Conservation (phyloP, 92 coral and sea anemone species). For the Epizoanthus scotinus region DNA sequence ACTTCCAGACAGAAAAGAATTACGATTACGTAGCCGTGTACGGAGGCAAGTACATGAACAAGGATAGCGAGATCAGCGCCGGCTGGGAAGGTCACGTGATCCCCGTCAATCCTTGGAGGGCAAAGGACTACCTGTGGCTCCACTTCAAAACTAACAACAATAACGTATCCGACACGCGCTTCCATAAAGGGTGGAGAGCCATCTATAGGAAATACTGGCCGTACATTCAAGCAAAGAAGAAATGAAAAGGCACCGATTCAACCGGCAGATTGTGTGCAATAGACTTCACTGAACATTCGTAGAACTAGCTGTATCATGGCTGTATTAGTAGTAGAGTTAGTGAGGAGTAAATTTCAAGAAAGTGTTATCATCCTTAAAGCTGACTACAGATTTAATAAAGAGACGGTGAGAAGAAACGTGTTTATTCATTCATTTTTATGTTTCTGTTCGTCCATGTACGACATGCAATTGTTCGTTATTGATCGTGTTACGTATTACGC, state of each 20-base stretch:
- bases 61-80: conserved; percentile 28
- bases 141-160: conserved; percentile 60
- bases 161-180: conserved; percentile 15
- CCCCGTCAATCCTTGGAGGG: conserved; percentile 50
- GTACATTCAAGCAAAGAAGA: conserved; percentile 48
- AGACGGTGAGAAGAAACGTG: too few species aligned
- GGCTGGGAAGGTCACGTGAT: conserved; percentile 63
- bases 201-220: conserved; percentile 57
- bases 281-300: too few species aligned
- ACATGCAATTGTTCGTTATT: too few species aligned
- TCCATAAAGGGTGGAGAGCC: conserved; percentile 65
- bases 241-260: neutral
- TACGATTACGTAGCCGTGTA: conserved; percentile 57
- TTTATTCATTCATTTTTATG: too few species aligned
- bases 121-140: conserved; percentile 56
- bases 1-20: conserved; percentile 65
- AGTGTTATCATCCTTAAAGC: too few species aligned
- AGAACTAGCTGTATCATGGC: too few species aligned
- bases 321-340: too few species aligned
- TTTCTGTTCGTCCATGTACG: too few species aligned
- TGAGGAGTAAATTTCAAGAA: too few species aligned
- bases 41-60: conserved; percentile 48
- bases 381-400: too few species aligned
- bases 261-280: neutral
- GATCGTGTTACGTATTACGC: too few species aligned